phyloP scores from a whole-genome alignment of 1,140 invertebrate genomes.

The Agrypnia vestita region DNA sequence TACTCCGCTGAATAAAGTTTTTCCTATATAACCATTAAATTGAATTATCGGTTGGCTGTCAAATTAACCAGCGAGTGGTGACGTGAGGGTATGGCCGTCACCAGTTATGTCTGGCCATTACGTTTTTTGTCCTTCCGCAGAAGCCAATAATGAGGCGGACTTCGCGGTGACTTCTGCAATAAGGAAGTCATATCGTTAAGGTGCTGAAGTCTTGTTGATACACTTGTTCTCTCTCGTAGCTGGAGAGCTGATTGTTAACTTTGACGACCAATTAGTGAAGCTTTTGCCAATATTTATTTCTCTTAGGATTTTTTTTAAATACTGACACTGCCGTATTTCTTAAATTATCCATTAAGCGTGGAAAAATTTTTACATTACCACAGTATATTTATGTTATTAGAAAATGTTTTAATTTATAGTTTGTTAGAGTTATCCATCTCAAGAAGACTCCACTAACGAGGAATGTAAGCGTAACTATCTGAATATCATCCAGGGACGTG shows the following conservation, averaged over 20 bases:
- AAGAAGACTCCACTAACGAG: too few relatives aligned
- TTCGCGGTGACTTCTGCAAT: constrained; percentile 23
- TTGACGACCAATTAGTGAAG: neutral
- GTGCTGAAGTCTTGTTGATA: constrained; percentile 10
- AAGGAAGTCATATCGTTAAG: constrained; percentile 34
- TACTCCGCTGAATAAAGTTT: constrained; percentile 9
- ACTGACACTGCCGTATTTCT: too few relatives aligned
- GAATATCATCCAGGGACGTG: too few relatives aligned
- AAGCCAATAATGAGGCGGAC: constrained; percentile 33
- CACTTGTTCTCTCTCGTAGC: constrained; percentile 6
- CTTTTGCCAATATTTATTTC: too few relatives aligned
- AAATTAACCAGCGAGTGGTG: constrained; percentile 9
- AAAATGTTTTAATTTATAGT: too few relatives aligned
- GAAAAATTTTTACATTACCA: too few relatives aligned
- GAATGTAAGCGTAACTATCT: too few relatives aligned
- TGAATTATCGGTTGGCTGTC: constrained; percentile 32
- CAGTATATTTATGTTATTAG: too few relatives aligned
- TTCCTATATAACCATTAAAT: constrained; percentile 34
- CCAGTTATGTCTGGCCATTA: constrained; percentile 10
- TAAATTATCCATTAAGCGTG: too few relatives aligned
- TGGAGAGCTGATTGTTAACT: neutral
- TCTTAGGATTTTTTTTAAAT: too few relatives aligned
- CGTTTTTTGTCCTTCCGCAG: constrained; percentile 20
- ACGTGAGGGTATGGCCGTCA: constrained; percentile 22
- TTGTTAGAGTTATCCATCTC: too few relatives aligned